Evolutionary conservation across 2,113 vertebrate species (phyloP), one percentile per base, ranked within the genome.

Genomic region (Elachura formosa): DNA sequence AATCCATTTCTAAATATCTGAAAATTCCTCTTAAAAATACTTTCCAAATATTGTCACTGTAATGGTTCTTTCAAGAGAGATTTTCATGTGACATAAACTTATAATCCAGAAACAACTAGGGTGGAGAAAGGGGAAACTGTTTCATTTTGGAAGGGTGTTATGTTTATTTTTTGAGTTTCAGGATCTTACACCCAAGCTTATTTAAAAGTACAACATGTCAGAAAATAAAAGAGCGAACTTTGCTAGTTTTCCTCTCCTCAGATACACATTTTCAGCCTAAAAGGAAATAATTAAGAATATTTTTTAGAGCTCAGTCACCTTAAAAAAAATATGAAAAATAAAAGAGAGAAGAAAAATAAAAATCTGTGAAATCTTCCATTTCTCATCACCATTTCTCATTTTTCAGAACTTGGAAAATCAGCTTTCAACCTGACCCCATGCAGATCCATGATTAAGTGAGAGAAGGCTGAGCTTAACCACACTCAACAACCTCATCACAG

Each of bases 81-180:
- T 48, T 64, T 82, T 79, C 52, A 75, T 2, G 2, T 19, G 31
- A 68, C 17, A 61, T 19, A 82, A 87, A 55, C 7, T 59, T 12
- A 1, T 41, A 48, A 24, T 74, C 49, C 67, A 84, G 56, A 68
- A 82, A 67, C 6, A 25, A 36, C 0, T 33, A 11, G 11, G 13
- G 11, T 29, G 20, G 7, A 9, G 5, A 64, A 31, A 82, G 18
- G 10, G 10, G 18, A 59, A 10, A 87, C 0, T 0, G 1, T 19
- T 83, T 73, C 5, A 6, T 38, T 51, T 48, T 43, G 19, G 23
- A 96, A 29, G 11, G 9, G 1, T 23, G 8, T 3, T 54, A 46
- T 4, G 4, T 31, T n/a, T 9, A 12, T 18, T 49, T 80, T 74
- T 48, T 63, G 19, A 63, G 55, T 69, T 34, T 36, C 25, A 8